Evolutionary conservation across 2,888 invertebrate genomes (phyloP), one percentile per base, ranked within the genome.

Genomic region (Ormyrus nitidulus): DNA sequence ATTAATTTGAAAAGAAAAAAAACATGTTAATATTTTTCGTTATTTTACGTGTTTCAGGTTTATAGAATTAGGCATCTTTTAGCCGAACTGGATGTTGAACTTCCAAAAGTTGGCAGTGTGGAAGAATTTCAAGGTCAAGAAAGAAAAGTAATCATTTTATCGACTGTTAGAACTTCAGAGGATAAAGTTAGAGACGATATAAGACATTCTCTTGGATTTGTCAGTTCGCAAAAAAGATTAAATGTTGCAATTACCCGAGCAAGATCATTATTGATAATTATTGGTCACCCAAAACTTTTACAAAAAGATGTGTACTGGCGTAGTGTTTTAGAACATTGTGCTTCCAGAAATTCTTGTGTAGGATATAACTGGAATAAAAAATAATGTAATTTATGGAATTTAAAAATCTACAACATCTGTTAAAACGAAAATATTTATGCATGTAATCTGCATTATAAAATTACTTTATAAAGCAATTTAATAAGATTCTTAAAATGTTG

Each of bases 201-300:
- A 5, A 91, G 89, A 74, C 91, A 93, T 83, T 90, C 92, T n/a
- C 89, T 97, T 53, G 96, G 96, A 2, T 97, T 97, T 86, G 92
- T 97, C 0, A 92, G 93, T 34, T 94, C 94, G 83, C 94, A 95
- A 0, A 95, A 95, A 88, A 93, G 98, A 80, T 92, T 98, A 85
- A 99, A 98, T 91, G 98, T 98, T 0, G 95, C 97, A 0, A 92
- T 98, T 69, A 97, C 97, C 0, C 93, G 98, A 83, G 96, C 97
- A 9, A 94, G 95, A 88, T 93, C 95, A 7, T 92, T 97, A 48
- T 92, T 96, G 6, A 92, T 98, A 58, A 92, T 98, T 71, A 93
- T 98, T 84, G 98, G 98, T 64, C 96, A 97, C 91, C 97, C 98
- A 0, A 92, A 94, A 85, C 90, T 96, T 48, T 89, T 97, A 44